These are phyloP conservation scores for Trachythela sp. DNA, from an alignment of 64 coral and sea anemone genomes.

Conservation along the genomic window DNA sequence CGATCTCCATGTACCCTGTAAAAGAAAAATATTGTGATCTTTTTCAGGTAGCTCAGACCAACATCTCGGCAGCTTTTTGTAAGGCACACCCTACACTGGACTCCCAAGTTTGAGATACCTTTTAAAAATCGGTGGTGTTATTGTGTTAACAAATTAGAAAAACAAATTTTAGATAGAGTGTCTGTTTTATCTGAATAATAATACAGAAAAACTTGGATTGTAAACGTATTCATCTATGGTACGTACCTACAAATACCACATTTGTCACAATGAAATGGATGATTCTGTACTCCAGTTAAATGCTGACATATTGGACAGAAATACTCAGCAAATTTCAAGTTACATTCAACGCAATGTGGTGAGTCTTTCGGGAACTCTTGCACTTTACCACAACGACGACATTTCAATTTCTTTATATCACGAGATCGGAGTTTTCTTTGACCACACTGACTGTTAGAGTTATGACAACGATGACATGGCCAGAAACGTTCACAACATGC, in stretches of 20 bases:
- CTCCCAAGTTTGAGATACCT: too few species aligned
- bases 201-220: too few species aligned
- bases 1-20: too few species aligned
- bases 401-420: conserved; percentile 38
- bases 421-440: conserved; percentile 26
- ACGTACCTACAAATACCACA: background rate
- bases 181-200: too few species aligned
- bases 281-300: background rate
- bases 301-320: background rate
- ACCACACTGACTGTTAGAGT: conserved; percentile 25
- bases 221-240: too few species aligned
- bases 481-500: conserved; percentile 57
- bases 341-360: background rate
- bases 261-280: background rate
- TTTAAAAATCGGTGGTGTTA: too few species aligned
- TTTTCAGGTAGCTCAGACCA: too few species aligned
- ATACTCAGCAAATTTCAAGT: background rate
- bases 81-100: too few species aligned
- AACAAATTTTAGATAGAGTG: too few species aligned
- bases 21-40: too few species aligned
- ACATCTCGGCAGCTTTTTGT: too few species aligned
- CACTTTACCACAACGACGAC: conserved; percentile 17
- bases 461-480: conserved; percentile 66
- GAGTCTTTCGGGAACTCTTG: conserved; percentile 33
- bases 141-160: too few species aligned